These are phyloP conservation scores for Trichogramma pretiosum DNA, from an alignment of 1,140 invertebrate genomes.

Conservation along the genomic window DNA sequence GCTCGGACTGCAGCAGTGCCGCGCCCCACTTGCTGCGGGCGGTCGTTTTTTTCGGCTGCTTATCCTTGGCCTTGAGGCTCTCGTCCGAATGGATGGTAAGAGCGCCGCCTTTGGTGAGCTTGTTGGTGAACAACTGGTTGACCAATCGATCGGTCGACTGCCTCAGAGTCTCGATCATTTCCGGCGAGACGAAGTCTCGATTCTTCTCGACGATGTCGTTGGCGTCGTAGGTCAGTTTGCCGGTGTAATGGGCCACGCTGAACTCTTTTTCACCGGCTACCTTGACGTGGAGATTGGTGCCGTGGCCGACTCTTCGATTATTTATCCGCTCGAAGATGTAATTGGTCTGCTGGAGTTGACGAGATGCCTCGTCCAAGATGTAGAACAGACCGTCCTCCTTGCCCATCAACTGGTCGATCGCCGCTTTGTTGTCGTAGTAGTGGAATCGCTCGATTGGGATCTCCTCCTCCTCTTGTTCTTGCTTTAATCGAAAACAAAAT, in stretches of 20 bases:
- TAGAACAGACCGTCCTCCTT: constrained; percentile 77
- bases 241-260: constrained; percentile 74
- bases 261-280: constrained; percentile 60
- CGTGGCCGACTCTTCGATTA: constrained; percentile 5
- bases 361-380: constrained; percentile 83
- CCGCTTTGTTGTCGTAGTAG: constrained; percentile 81
- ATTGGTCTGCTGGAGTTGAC: constrained; percentile 50
- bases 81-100: constrained; percentile 45
- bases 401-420: constrained; percentile 75
- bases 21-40: constrained; percentile 39
- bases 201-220: constrained; percentile 78
- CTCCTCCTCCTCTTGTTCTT: constrained; percentile 72
- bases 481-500: constrained; percentile 40
- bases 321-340: constrained; percentile 49
- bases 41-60: constrained; percentile 29
- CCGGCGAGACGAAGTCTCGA: constrained; percentile 77
- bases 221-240: constrained; percentile 72
- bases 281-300: constrained; percentile 47
- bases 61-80: constrained; percentile 28
- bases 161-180: constrained; percentile 75
- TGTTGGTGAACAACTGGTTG: constrained; percentile 73
- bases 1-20: constrained; percentile 43
- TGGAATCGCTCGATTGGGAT: constrained; percentile 60
- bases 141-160: constrained; percentile 63
- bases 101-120: constrained; percentile 77